phyloP scores from a whole-genome alignment of 2,113 vertebrate genomes.

The Atrichornis clamosus region DNA sequence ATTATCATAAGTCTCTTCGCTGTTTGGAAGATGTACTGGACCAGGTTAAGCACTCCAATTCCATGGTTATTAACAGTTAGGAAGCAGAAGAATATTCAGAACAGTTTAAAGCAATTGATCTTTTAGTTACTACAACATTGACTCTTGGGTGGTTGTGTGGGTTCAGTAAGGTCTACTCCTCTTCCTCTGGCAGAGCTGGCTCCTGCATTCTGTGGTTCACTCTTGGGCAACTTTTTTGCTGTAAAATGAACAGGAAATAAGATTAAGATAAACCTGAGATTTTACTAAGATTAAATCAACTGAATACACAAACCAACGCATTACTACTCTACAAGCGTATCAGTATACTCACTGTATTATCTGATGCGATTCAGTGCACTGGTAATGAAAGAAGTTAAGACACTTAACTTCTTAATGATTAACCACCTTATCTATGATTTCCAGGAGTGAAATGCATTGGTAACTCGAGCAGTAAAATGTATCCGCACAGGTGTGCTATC shows the following conservation, averaged over 20 bases:
- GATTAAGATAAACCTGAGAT: neutral
- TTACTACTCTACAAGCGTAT: neutral
- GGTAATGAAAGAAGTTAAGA: neutral
- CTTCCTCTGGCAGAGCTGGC: slow-evolving; percentile 83
- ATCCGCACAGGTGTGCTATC: neutral
- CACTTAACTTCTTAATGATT: neutral
- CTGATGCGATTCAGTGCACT: neutral
- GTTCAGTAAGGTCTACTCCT: slow-evolving; percentile 95
- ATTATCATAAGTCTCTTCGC: slow-evolving; percentile 87
- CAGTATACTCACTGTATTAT: neutral
- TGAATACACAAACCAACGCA: neutral
- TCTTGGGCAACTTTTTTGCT: slow-evolving; percentile 97
- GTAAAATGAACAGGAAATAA: neutral
- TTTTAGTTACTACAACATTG: slow-evolving; percentile 95
- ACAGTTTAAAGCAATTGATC: slow-evolving; percentile 69
- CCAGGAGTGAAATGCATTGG: neutral
- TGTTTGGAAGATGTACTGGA: slow-evolving; percentile 84
- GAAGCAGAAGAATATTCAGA: slow-evolving; percentile 75
- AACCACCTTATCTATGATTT: neutral
- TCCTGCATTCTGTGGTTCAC: slow-evolving; percentile 87
- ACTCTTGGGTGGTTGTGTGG: slow-evolving; percentile 88
- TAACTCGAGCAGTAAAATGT: neutral
- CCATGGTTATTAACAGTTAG: slow-evolving; percentile 83
- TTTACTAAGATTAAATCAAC: neutral
- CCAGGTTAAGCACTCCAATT: slow-evolving; percentile 83